Conservation (phyloP, 2,888 invertebrate genomes). For the Oscheius sp. region DNA sequence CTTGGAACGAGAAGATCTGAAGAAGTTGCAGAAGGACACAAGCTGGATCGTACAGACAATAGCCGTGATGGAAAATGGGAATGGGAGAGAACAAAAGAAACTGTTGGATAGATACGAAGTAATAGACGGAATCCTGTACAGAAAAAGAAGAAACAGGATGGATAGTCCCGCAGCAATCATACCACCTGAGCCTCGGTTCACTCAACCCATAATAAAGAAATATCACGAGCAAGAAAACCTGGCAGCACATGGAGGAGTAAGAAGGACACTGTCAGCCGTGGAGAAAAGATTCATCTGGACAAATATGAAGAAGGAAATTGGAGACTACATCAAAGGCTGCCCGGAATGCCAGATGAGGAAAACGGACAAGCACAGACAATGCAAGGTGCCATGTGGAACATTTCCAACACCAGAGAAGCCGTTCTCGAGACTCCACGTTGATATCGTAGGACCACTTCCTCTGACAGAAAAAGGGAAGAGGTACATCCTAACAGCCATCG, state of each 20-base stretch:
- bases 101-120: constrained; percentile 11
- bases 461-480: constrained; percentile 28
- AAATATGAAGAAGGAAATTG: constrained; percentile 17
- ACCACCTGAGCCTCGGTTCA: constrained; percentile 7
- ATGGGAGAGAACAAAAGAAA: neutral
- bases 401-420: neutral
- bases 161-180: neutral
- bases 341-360: constrained; percentile 4
- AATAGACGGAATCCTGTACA: constrained; percentile 24
- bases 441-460: constrained; percentile 37
- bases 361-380: neutral
- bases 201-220: neutral
- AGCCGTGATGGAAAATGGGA: neutral
- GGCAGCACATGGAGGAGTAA: constrained; percentile 13
- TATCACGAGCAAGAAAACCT: neutral
- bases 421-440: constrained; percentile 32
- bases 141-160: neutral
- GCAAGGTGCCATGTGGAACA: neutral
- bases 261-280: neutral
- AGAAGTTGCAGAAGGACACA: neutral
- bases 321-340: neutral
- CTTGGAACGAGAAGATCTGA: neutral
- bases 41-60: constrained; percentile 6
- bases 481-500: constrained; percentile 25
- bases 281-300: constrained; percentile 15